These are phyloP conservation scores for Bucco capensis DNA, from an alignment of 2,113 vertebrate genomes.

Conservation along the genomic window DNA sequence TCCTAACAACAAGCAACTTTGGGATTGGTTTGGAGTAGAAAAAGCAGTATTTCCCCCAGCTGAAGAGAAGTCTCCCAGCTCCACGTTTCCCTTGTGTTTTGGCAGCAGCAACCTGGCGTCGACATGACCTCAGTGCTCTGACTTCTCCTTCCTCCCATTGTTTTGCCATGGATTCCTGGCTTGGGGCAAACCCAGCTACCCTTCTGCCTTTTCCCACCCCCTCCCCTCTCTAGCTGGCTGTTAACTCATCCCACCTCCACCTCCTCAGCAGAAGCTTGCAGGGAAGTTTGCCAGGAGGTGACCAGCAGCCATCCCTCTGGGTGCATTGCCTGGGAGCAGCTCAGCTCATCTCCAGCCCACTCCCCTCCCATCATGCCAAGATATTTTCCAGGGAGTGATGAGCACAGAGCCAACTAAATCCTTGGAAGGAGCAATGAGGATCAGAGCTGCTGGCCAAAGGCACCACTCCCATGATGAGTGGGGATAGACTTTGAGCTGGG, in stretches of 20 bases:
- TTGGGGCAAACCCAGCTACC: neutral
- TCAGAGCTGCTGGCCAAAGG: neutral
- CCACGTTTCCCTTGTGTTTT: neutral
- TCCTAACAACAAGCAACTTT: neutral
- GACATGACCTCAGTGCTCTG: neutral
- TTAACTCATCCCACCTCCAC: neutral
- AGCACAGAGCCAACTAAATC: neutral
- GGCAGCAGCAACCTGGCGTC: neutral
- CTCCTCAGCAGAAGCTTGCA: neutral
- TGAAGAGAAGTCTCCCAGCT: neutral
- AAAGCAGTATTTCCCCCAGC: neutral
- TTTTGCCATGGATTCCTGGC: conserved; percentile 34
- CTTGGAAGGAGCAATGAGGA: neutral
- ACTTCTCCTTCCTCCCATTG: conserved; percentile 56
- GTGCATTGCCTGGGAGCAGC: too few species aligned
- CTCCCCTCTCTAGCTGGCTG: too few species aligned
- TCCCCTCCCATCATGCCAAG: neutral
- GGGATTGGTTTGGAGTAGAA: neutral
- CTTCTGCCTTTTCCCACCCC: neutral
- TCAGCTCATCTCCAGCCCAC: too few species aligned
- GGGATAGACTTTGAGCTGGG: neutral
- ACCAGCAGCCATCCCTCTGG: neutral
- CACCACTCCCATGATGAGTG: neutral
- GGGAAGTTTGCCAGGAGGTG: neutral
- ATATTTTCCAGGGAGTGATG: neutral